Conservation (phyloP, 1,140 invertebrate species). For the Dendrolimus punctatus region DNA sequence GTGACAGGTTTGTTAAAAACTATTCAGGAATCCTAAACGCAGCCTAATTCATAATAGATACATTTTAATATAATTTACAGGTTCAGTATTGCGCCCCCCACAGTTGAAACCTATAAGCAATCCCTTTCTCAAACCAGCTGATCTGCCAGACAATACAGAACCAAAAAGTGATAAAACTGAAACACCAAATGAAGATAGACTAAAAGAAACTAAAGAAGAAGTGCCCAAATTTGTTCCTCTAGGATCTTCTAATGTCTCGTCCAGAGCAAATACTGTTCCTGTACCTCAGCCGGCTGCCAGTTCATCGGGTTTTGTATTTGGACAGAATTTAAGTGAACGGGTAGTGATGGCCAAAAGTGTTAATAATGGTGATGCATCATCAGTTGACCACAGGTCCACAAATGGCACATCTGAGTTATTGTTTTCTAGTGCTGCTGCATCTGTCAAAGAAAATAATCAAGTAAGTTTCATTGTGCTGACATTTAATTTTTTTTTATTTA, state of each 20-base stretch:
- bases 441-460: conserved; percentile 57
- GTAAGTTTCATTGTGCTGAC: conserved; percentile 19
- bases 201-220: conserved; percentile 38
- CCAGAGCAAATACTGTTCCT: conserved; percentile 45
- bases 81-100: conserved; percentile 55
- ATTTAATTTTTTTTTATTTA: too few relatives aligned
- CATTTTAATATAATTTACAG: conserved; percentile 17
- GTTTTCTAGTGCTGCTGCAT: conserved; percentile 72
- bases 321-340: conserved; percentile 91
- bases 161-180: conserved; percentile 11
- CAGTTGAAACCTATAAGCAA: conserved; percentile 55
- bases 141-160: conserved; percentile 28
- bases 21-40: too few relatives aligned
- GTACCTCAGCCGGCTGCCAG: conserved; percentile 39
- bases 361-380: conserved; percentile 48
- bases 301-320: conserved; percentile 85
- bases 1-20: too few relatives aligned
- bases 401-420: conserved; percentile 75
- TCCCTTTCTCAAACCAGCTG: conserved; percentile 50
- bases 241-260: conserved; percentile 42
- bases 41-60: too few relatives aligned
- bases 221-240: conserved; percentile 67
- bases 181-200: conserved; percentile 28
- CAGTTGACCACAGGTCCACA: conserved; percentile 57
- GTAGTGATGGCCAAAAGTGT: conserved; percentile 72